Percentiles rank a stretch among this genome's conserved stretches.
These are phyloP conservation scores for Dendronephthya gigantea DNA, from an alignment of 64 coral and sea anemone genomes.

Conservation along the genomic window DNA sequence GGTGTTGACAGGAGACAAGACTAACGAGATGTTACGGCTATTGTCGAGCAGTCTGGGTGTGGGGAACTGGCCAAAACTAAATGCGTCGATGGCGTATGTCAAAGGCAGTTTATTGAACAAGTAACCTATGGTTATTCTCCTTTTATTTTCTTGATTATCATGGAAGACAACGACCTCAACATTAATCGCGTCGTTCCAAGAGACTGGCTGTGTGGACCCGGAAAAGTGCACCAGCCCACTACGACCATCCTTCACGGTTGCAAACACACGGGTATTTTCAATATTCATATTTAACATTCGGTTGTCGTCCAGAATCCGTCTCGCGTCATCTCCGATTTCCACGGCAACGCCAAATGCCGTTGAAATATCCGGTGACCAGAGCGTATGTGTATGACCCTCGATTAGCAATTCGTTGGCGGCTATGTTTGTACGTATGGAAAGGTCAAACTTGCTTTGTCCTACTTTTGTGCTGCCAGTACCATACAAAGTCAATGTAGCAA, in stretches of 20 bases:
- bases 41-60: conserved; percentile 55
- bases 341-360: background rate
- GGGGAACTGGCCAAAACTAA: conserved; percentile 57
- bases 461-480: conserved; percentile 35
- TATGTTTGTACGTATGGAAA: conserved; percentile 51
- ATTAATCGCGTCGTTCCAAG: conserved; percentile 49
- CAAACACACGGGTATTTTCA: background rate
- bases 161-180: conserved; percentile 84
- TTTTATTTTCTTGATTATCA: conserved; percentile 35
- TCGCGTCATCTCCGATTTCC: background rate
- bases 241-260: background rate
- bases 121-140: conserved; percentile 70
- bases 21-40: conserved; percentile 66
- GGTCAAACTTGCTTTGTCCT: conserved; percentile 53
- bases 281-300: background rate
- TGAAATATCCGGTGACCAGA: background rate
- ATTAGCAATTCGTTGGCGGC: conserved; percentile 55
- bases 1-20: conserved; percentile 59
- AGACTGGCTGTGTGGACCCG: background rate
- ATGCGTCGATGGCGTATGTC: conserved; percentile 63
- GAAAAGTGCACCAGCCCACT: background rate
- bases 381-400: conserved; percentile 14
- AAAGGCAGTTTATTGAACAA: conserved; percentile 80
- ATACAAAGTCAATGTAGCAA: conserved; percentile 65
- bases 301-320: background rate